Evolutionary conservation across 2,888 invertebrate species (phyloP).

Genomic region (Tipula confusa): DNA sequence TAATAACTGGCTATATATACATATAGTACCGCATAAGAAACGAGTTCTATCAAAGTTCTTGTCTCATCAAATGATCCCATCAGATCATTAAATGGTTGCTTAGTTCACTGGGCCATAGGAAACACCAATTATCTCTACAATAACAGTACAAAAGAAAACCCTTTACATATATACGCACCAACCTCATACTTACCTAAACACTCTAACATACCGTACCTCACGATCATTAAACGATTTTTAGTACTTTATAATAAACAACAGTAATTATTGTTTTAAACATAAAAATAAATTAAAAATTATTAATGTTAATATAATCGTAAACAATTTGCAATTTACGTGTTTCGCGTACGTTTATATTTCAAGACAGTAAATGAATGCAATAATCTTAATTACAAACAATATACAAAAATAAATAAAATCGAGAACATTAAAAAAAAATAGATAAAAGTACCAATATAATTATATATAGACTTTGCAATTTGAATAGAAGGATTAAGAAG

Average conservation of each 20-base stretch:
- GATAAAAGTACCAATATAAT: not conserved
- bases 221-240: conserved; percentile 4
- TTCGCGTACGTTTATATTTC: not conserved
- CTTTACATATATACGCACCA: too few relatives aligned
- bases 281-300: not conserved
- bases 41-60: too few relatives aligned
- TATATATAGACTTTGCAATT: not conserved
- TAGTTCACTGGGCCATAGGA: too few relatives aligned
- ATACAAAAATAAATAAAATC: not conserved
- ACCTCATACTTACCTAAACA: too few relatives aligned
- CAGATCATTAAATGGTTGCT: too few relatives aligned
- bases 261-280: not conserved
- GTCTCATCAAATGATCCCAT: too few relatives aligned
- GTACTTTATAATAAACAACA: not conserved
- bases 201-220: too few relatives aligned
- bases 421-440: too few relatives aligned
- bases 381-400: not conserved
- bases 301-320: not conserved
- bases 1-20: too few relatives aligned
- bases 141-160: too few relatives aligned
- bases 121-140: too few relatives aligned
- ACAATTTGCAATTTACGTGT: not conserved
- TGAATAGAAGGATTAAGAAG: not conserved
- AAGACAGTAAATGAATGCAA: not conserved
- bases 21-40: too few relatives aligned